phyloP scores from a whole-genome alignment of 1,140 invertebrate species.

The Ctenoplectra terminalis region DNA sequence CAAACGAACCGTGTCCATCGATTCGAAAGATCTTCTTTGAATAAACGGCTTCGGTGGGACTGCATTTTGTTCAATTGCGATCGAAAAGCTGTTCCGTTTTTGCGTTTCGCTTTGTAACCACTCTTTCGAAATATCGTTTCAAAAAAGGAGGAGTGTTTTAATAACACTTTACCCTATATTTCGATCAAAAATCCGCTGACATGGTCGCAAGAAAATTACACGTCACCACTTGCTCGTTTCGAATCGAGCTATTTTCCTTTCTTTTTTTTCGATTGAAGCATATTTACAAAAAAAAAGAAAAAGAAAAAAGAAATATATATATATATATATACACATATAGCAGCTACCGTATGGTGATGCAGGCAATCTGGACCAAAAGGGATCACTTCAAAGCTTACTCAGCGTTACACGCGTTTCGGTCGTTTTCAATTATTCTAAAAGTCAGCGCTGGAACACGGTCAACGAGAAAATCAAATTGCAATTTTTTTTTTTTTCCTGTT shows the following conservation, averaged over 20 bases:
- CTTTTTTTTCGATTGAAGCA: neutral
- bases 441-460: conserved; percentile 25
- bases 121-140: neutral
- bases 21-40: neutral
- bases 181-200: neutral
- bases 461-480: conserved; percentile 45
- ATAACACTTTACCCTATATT: neutral
- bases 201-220: neutral
- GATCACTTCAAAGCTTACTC: conserved; percentile 49
- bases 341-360: neutral
- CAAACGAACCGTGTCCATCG: neutral
- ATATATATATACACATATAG: too few species aligned
- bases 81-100: neutral
- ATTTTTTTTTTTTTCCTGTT: neutral
- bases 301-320: neutral
- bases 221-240: neutral
- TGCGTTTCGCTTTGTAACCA: neutral
- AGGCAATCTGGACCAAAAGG: conserved; percentile 37
- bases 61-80: neutral
- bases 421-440: conserved; percentile 54
- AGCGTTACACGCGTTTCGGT: conserved; percentile 35
- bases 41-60: neutral
- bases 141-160: neutral
- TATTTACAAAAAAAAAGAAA: neutral
- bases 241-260: neutral